Conservation (phyloP, 2,797 vertebrate genomes). For the Phrynocephalus forsythii region DNA sequence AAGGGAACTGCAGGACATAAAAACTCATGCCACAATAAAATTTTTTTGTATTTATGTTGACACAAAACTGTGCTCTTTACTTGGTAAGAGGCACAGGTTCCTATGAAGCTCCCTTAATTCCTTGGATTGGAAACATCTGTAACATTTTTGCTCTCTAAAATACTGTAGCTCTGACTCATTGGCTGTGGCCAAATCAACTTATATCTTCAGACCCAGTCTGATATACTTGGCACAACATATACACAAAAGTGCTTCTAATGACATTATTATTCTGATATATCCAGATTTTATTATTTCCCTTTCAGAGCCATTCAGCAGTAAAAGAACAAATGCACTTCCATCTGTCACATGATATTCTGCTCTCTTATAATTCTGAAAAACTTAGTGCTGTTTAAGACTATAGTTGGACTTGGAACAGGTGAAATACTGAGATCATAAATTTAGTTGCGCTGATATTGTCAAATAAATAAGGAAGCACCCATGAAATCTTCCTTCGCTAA, state of each 20-base stretch:
- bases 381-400: neutral
- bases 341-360: neutral
- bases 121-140: neutral
- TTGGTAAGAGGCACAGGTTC: too few species aligned
- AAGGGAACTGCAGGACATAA: neutral
- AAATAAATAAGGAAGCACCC: slow-evolving; percentile 17
- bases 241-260: neutral
- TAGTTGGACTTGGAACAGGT: neutral
- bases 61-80: neutral
- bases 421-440: slow-evolving; percentile 20
- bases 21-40: neutral
- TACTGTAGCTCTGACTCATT: too few species aligned
- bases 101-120: neutral
- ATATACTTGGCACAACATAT: neutral
- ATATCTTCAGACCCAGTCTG: neutral
- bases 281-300: neutral
- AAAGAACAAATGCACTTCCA: neutral
- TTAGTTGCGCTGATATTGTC: slow-evolving; percentile 20
- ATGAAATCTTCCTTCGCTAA: slow-evolving; percentile 27
- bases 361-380: neutral
- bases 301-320: neutral
- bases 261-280: neutral
- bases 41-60: neutral
- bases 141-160: too few species aligned
- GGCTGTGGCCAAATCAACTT: too few species aligned